A percentile compares a stretch with the other conserved stretches of the same genome.
phyloP scores from a whole-genome alignment of 2,797 vertebrate genomes.

The Chrosomus eos region DNA sequence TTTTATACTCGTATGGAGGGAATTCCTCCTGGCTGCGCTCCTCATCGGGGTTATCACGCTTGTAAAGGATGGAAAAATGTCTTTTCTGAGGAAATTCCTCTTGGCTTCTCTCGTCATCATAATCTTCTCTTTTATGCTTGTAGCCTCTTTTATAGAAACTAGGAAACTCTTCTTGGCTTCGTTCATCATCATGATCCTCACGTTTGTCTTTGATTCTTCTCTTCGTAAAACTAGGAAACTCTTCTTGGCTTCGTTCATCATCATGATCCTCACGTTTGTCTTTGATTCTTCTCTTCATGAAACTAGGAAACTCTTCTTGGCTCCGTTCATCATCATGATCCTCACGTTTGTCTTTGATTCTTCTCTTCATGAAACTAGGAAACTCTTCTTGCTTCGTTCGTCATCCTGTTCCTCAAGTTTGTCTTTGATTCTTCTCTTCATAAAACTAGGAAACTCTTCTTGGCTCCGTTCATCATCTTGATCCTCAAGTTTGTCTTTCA shows the following conservation, averaged over 20 bases:
- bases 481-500: too few relatives aligned
- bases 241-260: conserved; percentile 63
- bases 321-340: conserved; percentile 68
- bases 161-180: conserved; percentile 33
- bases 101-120: conserved; percentile 73
- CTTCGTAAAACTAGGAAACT: conserved; percentile 42
- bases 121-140: conserved; percentile 67
- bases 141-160: conserved; percentile 61
- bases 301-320: conserved; percentile 51
- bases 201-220: neutral
- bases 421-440: neutral
- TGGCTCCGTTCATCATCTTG: conserved; percentile 65
- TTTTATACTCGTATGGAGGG: conserved; percentile 68
- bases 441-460: conserved; percentile 50
- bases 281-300: conserved; percentile 39
- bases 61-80: conserved; percentile 24
- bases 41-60: conserved; percentile 64
- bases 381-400: conserved; percentile 53
- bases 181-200: conserved; percentile 57
- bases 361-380: conserved; percentile 63
- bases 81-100: conserved; percentile 72
- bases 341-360: conserved; percentile 61
- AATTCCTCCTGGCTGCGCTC: conserved; percentile 66
- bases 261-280: conserved; percentile 63
- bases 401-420: conserved; percentile 44